These are phyloP conservation scores for Nibea albiflora DNA, from an alignment of 2,113 vertebrate species.

Conservation along the genomic window DNA sequence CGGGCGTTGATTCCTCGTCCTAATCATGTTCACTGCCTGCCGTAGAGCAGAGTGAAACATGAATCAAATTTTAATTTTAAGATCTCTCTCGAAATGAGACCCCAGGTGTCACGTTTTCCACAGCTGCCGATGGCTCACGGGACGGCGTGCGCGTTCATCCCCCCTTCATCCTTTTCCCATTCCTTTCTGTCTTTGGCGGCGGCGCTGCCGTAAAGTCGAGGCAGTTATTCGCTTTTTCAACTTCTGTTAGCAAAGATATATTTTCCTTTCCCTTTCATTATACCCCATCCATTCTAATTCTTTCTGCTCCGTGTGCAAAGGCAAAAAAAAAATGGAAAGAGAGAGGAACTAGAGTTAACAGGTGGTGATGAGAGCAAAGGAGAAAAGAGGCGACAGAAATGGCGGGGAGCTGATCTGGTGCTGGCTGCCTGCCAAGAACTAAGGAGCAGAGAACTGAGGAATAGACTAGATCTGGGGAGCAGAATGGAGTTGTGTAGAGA, in stretches of 20 bases:
- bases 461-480: conserved; percentile 39
- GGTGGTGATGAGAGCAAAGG: conserved; percentile 46
- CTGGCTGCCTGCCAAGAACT: conserved; percentile 53
- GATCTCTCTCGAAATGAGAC: conserved; percentile 44
- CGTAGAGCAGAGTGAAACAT: conserved; percentile 31
- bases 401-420: conserved; percentile 34
- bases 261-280: conserved; percentile 51
- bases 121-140: conserved; percentile 36
- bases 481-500: conserved; percentile 48
- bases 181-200: conserved; percentile 32
- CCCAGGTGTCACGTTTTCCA: conserved; percentile 50
- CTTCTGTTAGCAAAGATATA: conserved; percentile 22
- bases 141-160: conserved; percentile 18
- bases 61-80: conserved; percentile 59
- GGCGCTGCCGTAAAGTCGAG: neutral
- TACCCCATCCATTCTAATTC: conserved; percentile 26
- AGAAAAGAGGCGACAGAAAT: conserved; percentile 34
- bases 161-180: conserved; percentile 25
- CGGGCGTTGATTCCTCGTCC: conserved; percentile 18
- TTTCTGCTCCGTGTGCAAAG: neutral
- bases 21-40: conserved; percentile 22
- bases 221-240: conserved; percentile 12
- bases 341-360: conserved; percentile 40
- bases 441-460: conserved; percentile 43
- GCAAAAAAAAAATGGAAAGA: neutral